These are phyloP conservation scores for Dromiciops gliroides DNA, from an alignment of 2,113 vertebrate species.

Conservation along the genomic window DNA sequence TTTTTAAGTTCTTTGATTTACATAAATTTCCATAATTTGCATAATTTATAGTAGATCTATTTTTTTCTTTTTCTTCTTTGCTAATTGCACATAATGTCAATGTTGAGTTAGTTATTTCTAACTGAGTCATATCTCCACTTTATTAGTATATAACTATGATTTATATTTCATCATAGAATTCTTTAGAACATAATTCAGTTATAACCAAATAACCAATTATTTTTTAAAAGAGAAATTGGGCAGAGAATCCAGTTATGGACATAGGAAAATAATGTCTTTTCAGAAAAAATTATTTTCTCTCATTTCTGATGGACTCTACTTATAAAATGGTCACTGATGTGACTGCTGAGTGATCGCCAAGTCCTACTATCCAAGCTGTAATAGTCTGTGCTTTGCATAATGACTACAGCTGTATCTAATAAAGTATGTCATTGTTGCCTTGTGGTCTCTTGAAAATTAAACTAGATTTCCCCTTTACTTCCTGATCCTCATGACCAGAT, in stretches of 20 bases:
- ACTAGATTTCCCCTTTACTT: not conserved
- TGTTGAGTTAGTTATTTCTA: conserved; percentile 46
- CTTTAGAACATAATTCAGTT: conserved; percentile 14
- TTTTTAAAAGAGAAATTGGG: conserved; percentile 9
- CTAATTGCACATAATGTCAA: conserved; percentile 38
- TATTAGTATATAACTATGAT: conserved; percentile 21
- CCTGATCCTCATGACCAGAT: not conserved
- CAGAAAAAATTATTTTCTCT: not conserved
- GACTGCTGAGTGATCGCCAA: not conserved
- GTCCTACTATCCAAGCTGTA: not conserved
- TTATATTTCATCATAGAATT: conserved; percentile 29
- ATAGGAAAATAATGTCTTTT: not conserved
- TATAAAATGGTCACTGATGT: not conserved
- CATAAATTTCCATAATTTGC: conserved; percentile 73
- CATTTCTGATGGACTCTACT: not conserved
- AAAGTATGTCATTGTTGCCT: not conserved
- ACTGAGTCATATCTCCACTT: conserved; percentile 25
- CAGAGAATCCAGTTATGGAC: not conserved
- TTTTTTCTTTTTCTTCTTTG: not conserved
- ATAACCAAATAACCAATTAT: not conserved
- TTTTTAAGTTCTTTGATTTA: conserved; percentile 69
- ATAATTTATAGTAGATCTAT: conserved; percentile 49
- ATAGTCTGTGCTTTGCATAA: not conserved
- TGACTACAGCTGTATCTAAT: not conserved
- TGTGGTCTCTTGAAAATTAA: not conserved